Evolutionary conservation across 2,888 invertebrate species (phyloP).

Genomic region (Pheosia gnoma): DNA sequence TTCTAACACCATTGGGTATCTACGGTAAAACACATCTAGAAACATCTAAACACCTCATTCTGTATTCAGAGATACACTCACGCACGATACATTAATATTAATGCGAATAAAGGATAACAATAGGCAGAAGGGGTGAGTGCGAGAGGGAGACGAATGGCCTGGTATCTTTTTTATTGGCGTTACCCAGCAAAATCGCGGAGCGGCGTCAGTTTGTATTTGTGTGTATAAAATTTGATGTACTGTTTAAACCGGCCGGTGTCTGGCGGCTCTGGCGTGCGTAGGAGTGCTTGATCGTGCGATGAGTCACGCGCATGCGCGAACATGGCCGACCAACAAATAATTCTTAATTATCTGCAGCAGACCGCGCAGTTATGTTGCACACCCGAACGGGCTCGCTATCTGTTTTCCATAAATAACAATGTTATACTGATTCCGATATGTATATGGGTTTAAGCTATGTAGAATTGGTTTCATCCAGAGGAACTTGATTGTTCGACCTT

Average conservation of each 20-base stretch:
- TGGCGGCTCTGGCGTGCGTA: conserved; percentile 57
- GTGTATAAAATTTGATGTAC: conserved; percentile 60
- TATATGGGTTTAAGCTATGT: neutral
- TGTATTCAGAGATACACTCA: conserved; percentile 44
- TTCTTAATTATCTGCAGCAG: conserved; percentile 65
- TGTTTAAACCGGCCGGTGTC: conserved; percentile 54
- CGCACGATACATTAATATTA: conserved; percentile 43
- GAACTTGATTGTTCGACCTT: too few relatives aligned
- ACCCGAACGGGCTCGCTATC: conserved; percentile 34
- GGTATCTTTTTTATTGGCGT: conserved; percentile 38
- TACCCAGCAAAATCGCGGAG: conserved; percentile 37
- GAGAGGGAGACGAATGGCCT: conserved; percentile 35
- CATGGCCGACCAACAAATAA: conserved; percentile 71
- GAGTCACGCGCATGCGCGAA: conserved; percentile 60
- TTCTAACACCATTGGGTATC: conserved; percentile 7
- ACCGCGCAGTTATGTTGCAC: conserved; percentile 33
- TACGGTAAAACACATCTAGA: conserved; percentile 17
- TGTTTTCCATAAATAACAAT: conserved; percentile 28
- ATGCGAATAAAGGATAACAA: conserved; percentile 43
- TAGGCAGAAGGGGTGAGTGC: conserved; percentile 28
- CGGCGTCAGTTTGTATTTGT: conserved; percentile 36
- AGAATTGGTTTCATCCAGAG: too few relatives aligned
- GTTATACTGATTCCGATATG: conserved; percentile 12
- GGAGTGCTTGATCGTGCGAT: conserved; percentile 50
- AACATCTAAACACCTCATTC: conserved; percentile 35